Percentiles rank a stretch among this genome's conserved stretches.
Conservation (phyloP, 2,888 invertebrate genomes). For the Stenodera caucasica region DNA sequence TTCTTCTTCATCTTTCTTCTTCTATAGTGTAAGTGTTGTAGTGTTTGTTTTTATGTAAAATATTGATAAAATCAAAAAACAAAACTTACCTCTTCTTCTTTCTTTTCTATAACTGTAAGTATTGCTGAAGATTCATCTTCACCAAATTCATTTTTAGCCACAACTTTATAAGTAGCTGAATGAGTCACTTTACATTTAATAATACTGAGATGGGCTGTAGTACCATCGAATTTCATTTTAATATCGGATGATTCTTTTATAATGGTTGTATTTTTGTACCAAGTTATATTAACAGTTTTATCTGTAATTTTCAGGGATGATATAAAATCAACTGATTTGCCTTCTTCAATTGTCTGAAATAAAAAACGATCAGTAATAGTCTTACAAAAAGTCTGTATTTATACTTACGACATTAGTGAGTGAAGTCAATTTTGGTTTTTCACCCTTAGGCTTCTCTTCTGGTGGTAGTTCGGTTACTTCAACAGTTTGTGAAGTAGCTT, state of each 20-base stretch:
- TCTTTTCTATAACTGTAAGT: slow-evolving; percentile 70
- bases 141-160: slow-evolving; percentile 89
- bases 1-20: slow-evolving; percentile 56
- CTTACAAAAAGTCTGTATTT: too few relatives aligned
- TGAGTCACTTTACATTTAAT: slow-evolving; percentile 72
- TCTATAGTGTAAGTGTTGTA: slow-evolving; percentile 26
- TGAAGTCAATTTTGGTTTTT: slow-evolving; percentile 79
- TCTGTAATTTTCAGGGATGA: slow-evolving; percentile 75
- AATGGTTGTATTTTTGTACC: slow-evolving; percentile 81
- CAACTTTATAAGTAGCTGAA: slow-evolving; percentile 79
- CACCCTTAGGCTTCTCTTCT: slow-evolving; percentile 72
- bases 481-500: slow-evolving; percentile 85
- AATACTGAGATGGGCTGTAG: slow-evolving; percentile 77
- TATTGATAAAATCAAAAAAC: background rate
- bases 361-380: background rate
- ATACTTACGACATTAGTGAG: slow-evolving; percentile 72
- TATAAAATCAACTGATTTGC: slow-evolving; percentile 77
- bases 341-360: slow-evolving; percentile 66
- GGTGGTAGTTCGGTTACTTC: slow-evolving; percentile 83
- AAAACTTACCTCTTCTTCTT: slow-evolving; percentile 51
- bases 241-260: slow-evolving; percentile 77
- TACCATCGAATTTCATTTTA: slow-evolving; percentile 82
- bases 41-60: background rate
- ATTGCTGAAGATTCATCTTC: slow-evolving; percentile 86
- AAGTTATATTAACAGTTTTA: slow-evolving; percentile 78